Conservation (phyloP, 1,140 invertebrate genomes). For the Rhopalosiphum padi region DNA sequence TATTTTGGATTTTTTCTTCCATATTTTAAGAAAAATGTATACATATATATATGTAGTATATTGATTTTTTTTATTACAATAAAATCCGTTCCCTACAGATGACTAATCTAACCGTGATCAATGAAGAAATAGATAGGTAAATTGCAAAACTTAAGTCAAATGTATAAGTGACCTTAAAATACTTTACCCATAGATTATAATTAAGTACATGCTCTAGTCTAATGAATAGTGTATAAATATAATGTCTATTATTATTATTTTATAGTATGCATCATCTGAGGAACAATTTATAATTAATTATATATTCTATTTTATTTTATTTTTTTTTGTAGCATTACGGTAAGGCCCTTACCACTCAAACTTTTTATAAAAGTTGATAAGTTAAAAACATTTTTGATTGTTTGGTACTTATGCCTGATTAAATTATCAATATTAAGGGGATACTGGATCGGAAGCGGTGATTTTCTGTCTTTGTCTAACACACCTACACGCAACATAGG, state of each 20-base stretch:
- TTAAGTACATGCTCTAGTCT: neutral
- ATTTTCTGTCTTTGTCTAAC: too few relatives aligned
- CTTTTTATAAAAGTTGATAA: neutral
- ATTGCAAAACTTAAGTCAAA: neutral
- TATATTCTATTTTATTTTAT: neutral
- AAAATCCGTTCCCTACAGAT: too few relatives aligned
- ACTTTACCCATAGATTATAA: neutral
- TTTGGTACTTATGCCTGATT: too few relatives aligned
- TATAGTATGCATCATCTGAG: neutral
- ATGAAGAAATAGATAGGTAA: neutral
- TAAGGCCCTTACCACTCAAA: too few relatives aligned
- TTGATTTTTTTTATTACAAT: too few relatives aligned
- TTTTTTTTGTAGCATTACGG: neutral
- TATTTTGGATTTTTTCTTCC: too few relatives aligned
- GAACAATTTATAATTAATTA: neutral
- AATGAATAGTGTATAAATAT: neutral
- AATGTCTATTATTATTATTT: neutral
- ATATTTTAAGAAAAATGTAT: too few relatives aligned
- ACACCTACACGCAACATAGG: too few relatives aligned
- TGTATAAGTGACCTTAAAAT: neutral
- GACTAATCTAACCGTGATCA: neutral
- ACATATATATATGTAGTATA: too few relatives aligned
- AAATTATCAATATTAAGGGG: too few relatives aligned
- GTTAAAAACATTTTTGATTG: too few relatives aligned
- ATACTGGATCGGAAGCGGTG: too few relatives aligned